Base-by-base conservation (phyloP, 2,888 invertebrate species). In the Choristoneura rosaceana region DNA sequence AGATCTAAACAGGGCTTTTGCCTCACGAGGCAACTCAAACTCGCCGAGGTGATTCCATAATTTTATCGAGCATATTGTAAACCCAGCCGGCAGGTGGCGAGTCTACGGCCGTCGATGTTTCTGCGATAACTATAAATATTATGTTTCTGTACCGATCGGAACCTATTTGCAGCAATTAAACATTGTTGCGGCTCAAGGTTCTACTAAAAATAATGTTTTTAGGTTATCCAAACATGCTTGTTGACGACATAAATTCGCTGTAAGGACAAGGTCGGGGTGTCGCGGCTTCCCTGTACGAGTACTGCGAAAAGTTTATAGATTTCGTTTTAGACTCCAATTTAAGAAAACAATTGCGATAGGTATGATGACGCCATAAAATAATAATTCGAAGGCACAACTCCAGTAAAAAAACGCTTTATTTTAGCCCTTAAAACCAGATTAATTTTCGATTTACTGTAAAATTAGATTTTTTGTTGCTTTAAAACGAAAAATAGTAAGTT, bases 101-200 rank as follows among this genome's bases (percentile, higher is more conserved):
- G 64, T 12, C 67, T 55, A 59, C 65, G 10, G 50, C 50, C 47
- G n/a, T 47, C 66, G 15, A 50, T 73, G 73, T 66, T 73, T 69
- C 62, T 60, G 34, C 52, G 45, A 17, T 70, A 47, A 73, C 65
- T 70, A 69, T 65, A 69, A 70, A 70, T 74, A 70, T 74, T 70
- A 59, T 60, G 62, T 60, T 52, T 59, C 17, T 34, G 38, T 50
- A 45, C 52, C 70, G 70, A 70, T 70, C 66, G 58, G 65, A 60
- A 69, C 74, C 61, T 64, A 69, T 62, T 73, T 61, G 61, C 45
- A 58, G 70, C 63, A 74, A 74, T 67, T 45, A 58, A 62, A 74
- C 73, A 70, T 63, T 74, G 71, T 74, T 74, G 70, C 64, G 8
- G 55, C 69, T 47, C 74, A 74, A 74, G 66, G 73, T 50, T 47